Evolutionary conservation across 2,888 invertebrate species (phyloP), one percentile per base, ranked within the genome.

Genomic region (Hipparchia sbordonii): DNA sequence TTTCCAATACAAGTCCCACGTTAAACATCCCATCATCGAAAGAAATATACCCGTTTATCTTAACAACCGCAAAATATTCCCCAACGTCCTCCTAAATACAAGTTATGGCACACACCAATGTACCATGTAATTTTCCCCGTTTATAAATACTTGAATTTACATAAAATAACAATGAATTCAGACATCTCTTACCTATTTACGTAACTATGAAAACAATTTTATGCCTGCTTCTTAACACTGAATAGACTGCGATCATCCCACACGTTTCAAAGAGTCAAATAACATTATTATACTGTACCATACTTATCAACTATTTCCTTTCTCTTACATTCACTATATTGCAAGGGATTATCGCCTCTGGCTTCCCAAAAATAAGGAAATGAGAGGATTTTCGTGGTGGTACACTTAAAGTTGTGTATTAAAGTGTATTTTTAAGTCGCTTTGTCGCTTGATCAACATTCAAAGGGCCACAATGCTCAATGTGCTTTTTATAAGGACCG

Each of bases 231-330:
- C 87, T 89, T 85, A 81, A 84, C 84, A 87, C 84, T 88, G 87
- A 90, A 90, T 89, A 84, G 89, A 81, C 86, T 85, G 87, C 90
- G 91, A 92, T 90, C 90, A 84, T 84, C 91, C 91, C 90, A 92
- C 90, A 90, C 90, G 83, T 81, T 82, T 77, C 77, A 82, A 74
- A 86, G 86, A 85, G 83, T 86, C 89, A 85, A 91, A 92, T 91
- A 92, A 90, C 91, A 90, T 91, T 91, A 90, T 91, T 90, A 91
- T 80, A 86, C 84, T 83, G 85, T 86, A 87, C 83, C 80, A 79
- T 79, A 81, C 81, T 77, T 80, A 81, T 78, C 80, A 80, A 79
- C 71, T 72, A 70, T 76, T 74, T 56, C 74, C 52, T 59, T 73
- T 65, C 71, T 67, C 39, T 45, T 67, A 65, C 56, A 72, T 33